Evolutionary conservation across 2,797 vertebrate species (phyloP).

Genomic region (Pteronotus mesoamericanus): DNA sequence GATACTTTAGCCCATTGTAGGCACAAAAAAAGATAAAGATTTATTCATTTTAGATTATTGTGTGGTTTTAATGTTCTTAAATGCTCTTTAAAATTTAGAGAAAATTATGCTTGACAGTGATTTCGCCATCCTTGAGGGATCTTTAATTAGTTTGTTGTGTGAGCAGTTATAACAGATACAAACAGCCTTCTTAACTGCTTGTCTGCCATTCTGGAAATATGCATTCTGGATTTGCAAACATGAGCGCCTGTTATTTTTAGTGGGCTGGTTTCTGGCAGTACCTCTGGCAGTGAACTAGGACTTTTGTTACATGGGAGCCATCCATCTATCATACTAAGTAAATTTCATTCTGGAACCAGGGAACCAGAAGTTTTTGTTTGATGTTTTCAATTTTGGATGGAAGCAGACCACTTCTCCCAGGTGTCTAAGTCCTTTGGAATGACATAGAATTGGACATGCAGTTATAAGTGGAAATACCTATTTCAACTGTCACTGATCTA

Average conservation of each 20-base stretch:
- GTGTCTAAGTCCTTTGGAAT: neutral
- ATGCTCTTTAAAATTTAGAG: constrained; percentile 73
- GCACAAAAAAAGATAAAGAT: constrained; percentile 59
- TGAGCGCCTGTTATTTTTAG: neutral
- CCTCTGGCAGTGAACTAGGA: neutral
- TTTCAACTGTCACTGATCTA: neutral
- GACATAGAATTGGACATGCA: neutral
- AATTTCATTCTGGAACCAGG: neutral
- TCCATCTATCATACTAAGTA: neutral
- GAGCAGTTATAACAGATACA: constrained; percentile 39
- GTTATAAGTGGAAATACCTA: neutral
- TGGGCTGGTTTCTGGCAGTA: constrained; percentile 3
- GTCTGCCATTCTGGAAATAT: constrained; percentile 40
- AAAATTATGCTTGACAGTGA: constrained; percentile 71
- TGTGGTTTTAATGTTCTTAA: constrained; percentile 74
- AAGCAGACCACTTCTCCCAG: neutral
- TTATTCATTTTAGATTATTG: constrained; percentile 81
- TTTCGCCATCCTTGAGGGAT: constrained; percentile 66
- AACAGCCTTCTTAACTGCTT: constrained; percentile 11
- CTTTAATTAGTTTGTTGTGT: constrained; percentile 67
- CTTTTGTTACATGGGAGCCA: neutral
- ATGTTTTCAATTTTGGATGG: neutral
- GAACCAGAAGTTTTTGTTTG: neutral
- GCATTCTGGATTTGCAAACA: neutral
- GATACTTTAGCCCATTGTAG: constrained; percentile 66